Evolutionary conservation across 2,797 vertebrate species (phyloP).

Genomic region (Sitta carolinensis): DNA sequence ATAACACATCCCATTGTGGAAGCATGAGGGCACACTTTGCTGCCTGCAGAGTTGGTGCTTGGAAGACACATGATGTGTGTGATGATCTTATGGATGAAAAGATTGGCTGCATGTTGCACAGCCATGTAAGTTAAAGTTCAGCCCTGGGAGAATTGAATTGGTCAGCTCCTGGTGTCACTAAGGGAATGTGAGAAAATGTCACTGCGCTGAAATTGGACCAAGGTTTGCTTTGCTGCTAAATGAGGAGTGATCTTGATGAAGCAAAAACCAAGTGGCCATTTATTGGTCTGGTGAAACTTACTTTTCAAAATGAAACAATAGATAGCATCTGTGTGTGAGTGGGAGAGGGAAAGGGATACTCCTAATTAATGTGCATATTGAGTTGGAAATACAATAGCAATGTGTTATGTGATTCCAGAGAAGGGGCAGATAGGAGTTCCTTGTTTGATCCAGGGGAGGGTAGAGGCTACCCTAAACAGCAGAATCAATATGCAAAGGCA

Average conservation of each 20-base stretch:
- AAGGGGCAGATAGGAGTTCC: neutral
- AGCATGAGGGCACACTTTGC: neutral
- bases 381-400: neutral
- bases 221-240: neutral
- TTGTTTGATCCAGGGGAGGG: neutral
- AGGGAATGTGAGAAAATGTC: neutral
- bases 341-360: neutral
- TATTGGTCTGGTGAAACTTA: neutral
- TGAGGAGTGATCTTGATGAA: neutral
- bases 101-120: neutral
- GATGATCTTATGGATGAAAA: neutral
- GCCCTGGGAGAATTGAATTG: neutral
- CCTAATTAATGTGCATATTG: neutral
- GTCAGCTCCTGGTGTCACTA: neutral
- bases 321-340: neutral
- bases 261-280: neutral
- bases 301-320: neutral
- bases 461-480: neutral
- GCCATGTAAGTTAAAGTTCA: neutral
- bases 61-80: neutral
- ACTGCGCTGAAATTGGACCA: neutral
- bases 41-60: neutral
- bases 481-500: neutral
- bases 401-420: neutral
- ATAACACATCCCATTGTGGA: neutral